Conservation (phyloP, 1,140 invertebrate genomes). For the Drosophila trapezifrons region DNA sequence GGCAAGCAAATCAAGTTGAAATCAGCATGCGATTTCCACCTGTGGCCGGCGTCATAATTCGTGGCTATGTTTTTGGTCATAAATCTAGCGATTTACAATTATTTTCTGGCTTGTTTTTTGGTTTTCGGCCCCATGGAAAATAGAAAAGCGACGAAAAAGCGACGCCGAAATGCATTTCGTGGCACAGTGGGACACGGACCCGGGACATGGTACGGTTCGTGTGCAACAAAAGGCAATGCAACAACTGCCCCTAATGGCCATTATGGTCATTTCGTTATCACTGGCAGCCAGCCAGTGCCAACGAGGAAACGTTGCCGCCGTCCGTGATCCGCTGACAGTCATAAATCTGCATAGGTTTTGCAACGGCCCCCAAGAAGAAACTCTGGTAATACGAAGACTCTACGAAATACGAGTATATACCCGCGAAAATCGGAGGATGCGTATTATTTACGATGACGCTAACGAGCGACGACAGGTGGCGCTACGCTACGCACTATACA, state of each 20-base stretch:
- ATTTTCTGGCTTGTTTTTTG: constrained; percentile 52
- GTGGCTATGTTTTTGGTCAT: constrained; percentile 77
- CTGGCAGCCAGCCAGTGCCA: constrained; percentile 23
- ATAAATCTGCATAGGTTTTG: constrained; percentile 79
- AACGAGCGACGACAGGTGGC: constrained; percentile 79
- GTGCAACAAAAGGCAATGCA: constrained; percentile 52
- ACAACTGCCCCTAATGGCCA: constrained; percentile 75
- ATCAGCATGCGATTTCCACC: constrained; percentile 81
- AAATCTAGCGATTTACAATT: constrained; percentile 82
- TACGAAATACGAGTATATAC: background rate
- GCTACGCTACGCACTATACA: constrained; percentile 44
- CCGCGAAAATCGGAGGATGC: constrained; percentile 30
- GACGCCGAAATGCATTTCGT: constrained; percentile 70
- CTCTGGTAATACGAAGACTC: background rate
- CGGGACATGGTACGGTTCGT: constrained; percentile 52
- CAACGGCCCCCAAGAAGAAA: constrained; percentile 49
- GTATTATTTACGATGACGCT: constrained; percentile 82
- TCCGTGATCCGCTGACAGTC: constrained; percentile 61
- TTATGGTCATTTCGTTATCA: constrained; percentile 80
- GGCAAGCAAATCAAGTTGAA: constrained; percentile 80
- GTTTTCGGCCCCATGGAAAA: constrained; percentile 10
- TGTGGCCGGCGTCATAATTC: constrained; percentile 81
- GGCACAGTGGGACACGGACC: constrained; percentile 69
- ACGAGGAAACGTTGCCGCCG: constrained; percentile 62
- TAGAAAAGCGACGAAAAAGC: constrained; percentile 36